These are phyloP conservation scores for Gambelia wislizenii DNA, from an alignment of 2,797 vertebrate species.

Conservation along the genomic window DNA sequence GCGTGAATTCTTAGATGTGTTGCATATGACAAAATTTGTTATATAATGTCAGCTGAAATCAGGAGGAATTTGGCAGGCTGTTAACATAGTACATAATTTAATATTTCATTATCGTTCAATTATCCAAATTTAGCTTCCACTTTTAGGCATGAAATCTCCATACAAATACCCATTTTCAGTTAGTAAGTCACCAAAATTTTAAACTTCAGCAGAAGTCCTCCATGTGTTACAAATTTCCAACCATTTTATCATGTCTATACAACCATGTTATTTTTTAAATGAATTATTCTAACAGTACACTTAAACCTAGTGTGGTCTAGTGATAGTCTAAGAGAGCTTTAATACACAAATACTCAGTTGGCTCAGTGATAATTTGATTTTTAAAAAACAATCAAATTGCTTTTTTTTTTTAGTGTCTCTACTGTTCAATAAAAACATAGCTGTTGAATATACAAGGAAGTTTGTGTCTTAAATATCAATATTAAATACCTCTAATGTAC, in stretches of 20 bases:
- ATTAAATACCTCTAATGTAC: neutral
- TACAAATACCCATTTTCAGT: neutral
- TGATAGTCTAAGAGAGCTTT: constrained; percentile 7
- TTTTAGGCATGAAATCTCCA: neutral
- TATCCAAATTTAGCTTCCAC: neutral
- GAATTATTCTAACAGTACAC: constrained; percentile 47
- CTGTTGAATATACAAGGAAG: constrained; percentile 24
- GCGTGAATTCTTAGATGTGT: neutral
- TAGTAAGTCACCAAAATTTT: neutral
- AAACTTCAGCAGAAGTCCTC: constrained; percentile 6
- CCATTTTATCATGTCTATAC: neutral
- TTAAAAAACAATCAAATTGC: constrained; percentile 38
- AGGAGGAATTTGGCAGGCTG: neutral
- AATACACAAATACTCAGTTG: constrained; percentile 19
- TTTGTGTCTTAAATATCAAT: constrained; percentile 13
- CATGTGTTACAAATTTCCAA: constrained; percentile 10
- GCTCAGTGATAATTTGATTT: neutral
- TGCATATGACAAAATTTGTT: neutral
- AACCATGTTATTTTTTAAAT: constrained; percentile 27
- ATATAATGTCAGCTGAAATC: neutral
- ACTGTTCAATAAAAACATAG: constrained; percentile 67
- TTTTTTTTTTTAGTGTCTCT: constrained; percentile 43
- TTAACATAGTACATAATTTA: neutral
- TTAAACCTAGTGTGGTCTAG: constrained; percentile 26
- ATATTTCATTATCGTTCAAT: neutral